Evolutionary conservation across 1,140 invertebrate species (phyloP), one percentile per base, ranked within the genome.

Genomic region (Conopomorpha cramerella): DNA sequence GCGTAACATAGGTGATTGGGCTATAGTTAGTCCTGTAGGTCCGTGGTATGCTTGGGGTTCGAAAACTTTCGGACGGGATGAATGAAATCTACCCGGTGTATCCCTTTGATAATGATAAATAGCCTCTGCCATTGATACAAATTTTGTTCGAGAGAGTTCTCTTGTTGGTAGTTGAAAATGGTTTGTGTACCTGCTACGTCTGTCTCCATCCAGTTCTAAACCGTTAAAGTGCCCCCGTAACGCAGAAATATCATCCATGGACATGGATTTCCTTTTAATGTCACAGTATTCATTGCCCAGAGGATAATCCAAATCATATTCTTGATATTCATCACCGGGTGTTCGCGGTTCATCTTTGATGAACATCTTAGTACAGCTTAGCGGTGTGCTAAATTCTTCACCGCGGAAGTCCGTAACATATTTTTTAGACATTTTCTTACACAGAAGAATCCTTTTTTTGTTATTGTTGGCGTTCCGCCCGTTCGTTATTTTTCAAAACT

Each of bases 121-220:
- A 25, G 65, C 60, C 47, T 76, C 71, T 12, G 71, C 67, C 57
- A 71, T 64, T 3, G 71, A 76, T 0, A 76, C 66, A 45, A 71
- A 76, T 36, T 70, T 76, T 1, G 49, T 68, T 54, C 43, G 64
- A 0, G 63, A 64, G 13, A 66, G 38, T 23, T 59, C 55, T 17
- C 56, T 47, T n/a, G 45, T 39, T 10, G 31, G 42, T 3, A 14
- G 2, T 10, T 4, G 28, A n/a, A n/a, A n/a, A n/a, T n/a, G n/a
- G n/a, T n/a, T n/a, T n/a, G n/a, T n/a, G n/a, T n/a, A n/a, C n/a
- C n/a, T n/a, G n/a, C n/a, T n/a, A n/a, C n/a, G 44, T 14, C 37
- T 43, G 25, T 52, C 16, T 8, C 13, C 46, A 37, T 50, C 43
- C 26, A 58, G 40, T 39, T 65, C 51, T n/a, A 61, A 34, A 13